These are phyloP conservation scores for Prorops nasuta DNA, from an alignment of 1,140 invertebrate genomes.

Conservation along the genomic window DNA sequence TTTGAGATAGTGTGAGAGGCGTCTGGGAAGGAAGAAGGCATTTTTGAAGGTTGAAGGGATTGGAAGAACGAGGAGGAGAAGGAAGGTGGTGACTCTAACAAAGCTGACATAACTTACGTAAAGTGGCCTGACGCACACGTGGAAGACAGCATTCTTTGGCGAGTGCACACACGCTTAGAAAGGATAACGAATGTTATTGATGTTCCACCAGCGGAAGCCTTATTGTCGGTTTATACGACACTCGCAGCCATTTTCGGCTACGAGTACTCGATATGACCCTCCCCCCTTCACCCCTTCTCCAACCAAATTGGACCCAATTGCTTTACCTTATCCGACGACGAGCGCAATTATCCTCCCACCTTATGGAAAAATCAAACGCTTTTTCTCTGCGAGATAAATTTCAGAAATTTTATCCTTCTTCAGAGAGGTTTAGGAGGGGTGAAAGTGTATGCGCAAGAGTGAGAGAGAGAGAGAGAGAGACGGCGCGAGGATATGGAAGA, in stretches of 20 bases:
- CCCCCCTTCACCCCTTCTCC: conserved; percentile 5
- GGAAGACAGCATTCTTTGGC: conserved; percentile 28
- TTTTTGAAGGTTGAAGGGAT: too few relatives aligned
- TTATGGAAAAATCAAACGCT: background rate
- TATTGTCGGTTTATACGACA: conserved; percentile 43
- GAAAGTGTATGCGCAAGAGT: background rate
- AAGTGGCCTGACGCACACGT: conserved; percentile 27
- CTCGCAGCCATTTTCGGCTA: conserved; percentile 34
- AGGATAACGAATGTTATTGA: conserved; percentile 46
- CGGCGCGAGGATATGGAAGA: background rate
- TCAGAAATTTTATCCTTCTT: background rate
- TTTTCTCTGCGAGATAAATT: background rate
- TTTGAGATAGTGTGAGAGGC: too few relatives aligned
- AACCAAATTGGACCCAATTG: background rate
- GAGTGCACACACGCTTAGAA: conserved; percentile 14
- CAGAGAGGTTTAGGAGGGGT: background rate
- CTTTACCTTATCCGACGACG: background rate
- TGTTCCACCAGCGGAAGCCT: conserved; percentile 27
- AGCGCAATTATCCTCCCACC: background rate
- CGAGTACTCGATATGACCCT: conserved; percentile 34
- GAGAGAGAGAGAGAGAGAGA: background rate
- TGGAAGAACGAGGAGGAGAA: too few relatives aligned
- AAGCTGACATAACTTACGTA: conserved; percentile 38
- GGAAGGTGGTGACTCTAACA: conserved; percentile 23
- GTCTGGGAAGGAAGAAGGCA: too few relatives aligned